These are phyloP conservation scores for Eidolon helvum DNA, from an alignment of 2,113 vertebrate species.

Conservation along the genomic window DNA sequence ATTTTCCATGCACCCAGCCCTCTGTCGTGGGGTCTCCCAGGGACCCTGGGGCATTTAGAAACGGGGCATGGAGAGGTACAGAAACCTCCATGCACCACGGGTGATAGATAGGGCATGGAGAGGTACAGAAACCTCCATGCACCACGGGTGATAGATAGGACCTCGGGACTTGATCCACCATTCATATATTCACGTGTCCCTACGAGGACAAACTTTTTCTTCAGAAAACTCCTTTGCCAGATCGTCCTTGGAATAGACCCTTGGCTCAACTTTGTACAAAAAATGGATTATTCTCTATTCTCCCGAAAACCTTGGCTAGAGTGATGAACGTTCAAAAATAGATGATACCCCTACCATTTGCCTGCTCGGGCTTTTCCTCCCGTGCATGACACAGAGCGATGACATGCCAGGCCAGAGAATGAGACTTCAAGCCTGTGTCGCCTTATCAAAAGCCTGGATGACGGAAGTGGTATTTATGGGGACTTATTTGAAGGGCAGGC, in stretches of 20 bases:
- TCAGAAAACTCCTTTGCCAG: background rate
- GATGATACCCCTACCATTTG: background rate
- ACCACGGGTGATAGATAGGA: rapidly evolving
- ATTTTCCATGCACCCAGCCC: background rate
- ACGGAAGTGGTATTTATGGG: background rate
- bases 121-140: rapidly evolving
- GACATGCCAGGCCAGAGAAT: background rate
- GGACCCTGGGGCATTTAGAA: background rate
- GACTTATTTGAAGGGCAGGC: slow-evolving; percentile 57
- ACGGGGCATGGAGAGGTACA: background rate
- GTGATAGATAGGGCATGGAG: rapidly evolving
- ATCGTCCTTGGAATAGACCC: background rate
- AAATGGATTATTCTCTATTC: background rate
- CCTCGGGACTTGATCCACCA: background rate
- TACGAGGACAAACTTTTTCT: background rate
- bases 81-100: background rate
- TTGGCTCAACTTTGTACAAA: background rate
- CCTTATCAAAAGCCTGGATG: background rate
- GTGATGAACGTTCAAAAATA: background rate
- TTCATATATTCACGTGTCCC: background rate
- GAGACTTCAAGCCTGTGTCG: background rate
- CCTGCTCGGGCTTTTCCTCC: background rate
- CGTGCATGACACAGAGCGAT: background rate
- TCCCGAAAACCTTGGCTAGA: background rate
- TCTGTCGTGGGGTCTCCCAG: background rate